Evolutionary conservation across 30 jellyfish, hydroid and myxozoan species (phyloP).

Genomic region (Sanderia malayensis): DNA sequence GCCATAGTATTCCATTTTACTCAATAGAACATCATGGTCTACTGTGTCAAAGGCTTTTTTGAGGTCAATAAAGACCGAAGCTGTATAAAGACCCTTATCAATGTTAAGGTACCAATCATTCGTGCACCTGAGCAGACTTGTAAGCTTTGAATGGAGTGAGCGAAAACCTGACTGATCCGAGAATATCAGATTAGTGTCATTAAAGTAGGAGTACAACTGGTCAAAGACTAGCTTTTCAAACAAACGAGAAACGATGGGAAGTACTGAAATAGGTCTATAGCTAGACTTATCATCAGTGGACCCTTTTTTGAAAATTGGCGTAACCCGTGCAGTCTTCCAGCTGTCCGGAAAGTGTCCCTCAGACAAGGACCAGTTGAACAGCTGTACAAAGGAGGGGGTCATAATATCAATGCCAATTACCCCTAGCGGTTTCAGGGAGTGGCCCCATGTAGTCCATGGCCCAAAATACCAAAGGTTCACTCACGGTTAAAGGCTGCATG

Average conservation of each 20-base stretch:
- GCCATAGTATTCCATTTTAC: slow-evolving; percentile 43
- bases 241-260: slow-evolving; percentile 34
- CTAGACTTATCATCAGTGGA: slow-evolving; percentile 20
- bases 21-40: slow-evolving; percentile 16
- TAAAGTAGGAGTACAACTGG: slow-evolving; percentile 40
- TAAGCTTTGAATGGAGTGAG: slow-evolving; percentile 39
- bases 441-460: too few relatives aligned
- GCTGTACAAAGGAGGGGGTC: slow-evolving; percentile 44
- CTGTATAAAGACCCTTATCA: slow-evolving; percentile 41
- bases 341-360: slow-evolving; percentile 24
- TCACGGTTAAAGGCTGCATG: too few relatives aligned
- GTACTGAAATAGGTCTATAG: slow-evolving; percentile 51
- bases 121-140: slow-evolving; percentile 49
- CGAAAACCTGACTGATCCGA: slow-evolving; percentile 43
- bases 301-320: slow-evolving; percentile 9
- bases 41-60: slow-evolving; percentile 55
- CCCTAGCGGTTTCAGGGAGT: too few relatives aligned
- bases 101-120: slow-evolving; percentile 49
- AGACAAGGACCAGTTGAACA: slow-evolving; percentile 40
- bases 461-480: too few relatives aligned
- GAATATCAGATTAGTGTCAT: slow-evolving; percentile 42
- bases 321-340: slow-evolving; percentile 41
- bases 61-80: slow-evolving; percentile 48
- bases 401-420: slow-evolving; percentile 17
- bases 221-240: slow-evolving; percentile 38